phyloP scores from a whole-genome alignment of 2,113 vertebrate species.

The Epinephelus lanceolatus region DNA sequence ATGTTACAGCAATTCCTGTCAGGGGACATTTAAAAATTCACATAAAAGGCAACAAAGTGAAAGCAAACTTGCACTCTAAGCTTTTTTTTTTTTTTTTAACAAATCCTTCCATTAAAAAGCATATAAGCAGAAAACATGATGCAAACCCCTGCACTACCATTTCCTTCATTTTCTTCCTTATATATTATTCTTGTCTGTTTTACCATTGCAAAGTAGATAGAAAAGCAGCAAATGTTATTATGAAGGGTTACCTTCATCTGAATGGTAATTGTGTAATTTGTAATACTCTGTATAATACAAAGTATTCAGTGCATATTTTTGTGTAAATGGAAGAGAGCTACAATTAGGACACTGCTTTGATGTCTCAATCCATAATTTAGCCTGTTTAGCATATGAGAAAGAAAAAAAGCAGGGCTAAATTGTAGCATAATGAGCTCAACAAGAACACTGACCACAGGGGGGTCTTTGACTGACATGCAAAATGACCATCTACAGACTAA shows the following conservation, averaged over 20 bases:
- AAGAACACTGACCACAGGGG: background rate
- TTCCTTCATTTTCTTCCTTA: background rate
- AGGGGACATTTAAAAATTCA: background rate
- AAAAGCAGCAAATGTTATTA: background rate
- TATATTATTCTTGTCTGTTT: background rate
- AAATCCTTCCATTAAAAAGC: background rate
- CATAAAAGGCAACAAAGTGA: background rate
- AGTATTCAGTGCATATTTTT: background rate
- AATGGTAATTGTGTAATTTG: background rate
- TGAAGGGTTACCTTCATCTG: background rate
- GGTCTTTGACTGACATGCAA: background rate
- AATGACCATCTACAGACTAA: background rate
- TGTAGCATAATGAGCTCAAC: background rate
- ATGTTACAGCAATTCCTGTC: background rate
- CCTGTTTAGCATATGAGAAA: background rate
- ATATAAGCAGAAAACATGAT: background rate
- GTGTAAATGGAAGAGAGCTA: background rate
- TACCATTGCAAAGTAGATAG: background rate
- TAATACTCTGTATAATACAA: background rate
- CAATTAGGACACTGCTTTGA: conserved; percentile 18
- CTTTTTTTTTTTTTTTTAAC: background rate
- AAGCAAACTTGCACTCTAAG: background rate
- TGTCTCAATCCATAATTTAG: background rate
- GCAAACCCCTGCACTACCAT: background rate
- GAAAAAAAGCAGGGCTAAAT: background rate